Percentiles rank a stretch among this genome's conserved stretches.
Conservation (phyloP, 2,888 invertebrate genomes). For the Xestoiulus laeticollis region DNA sequence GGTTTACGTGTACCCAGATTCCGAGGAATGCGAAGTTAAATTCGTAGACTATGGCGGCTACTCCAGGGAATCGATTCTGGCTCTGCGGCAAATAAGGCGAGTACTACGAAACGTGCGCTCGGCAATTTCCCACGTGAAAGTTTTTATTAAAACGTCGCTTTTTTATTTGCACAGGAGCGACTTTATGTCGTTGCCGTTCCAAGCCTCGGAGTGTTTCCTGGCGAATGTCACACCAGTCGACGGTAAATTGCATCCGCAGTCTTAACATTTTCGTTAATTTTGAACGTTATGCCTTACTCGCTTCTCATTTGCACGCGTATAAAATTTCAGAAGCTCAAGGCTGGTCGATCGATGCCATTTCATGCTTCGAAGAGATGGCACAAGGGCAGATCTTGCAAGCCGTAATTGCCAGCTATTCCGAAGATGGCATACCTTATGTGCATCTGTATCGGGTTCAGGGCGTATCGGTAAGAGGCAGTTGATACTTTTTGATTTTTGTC, state of each 20-base stretch:
- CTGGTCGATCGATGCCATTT: slow-evolving; percentile 82
- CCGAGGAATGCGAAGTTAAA: slow-evolving; percentile 79
- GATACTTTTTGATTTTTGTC: background rate
- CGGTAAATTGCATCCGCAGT: slow-evolving; percentile 68
- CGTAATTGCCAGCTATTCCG: slow-evolving; percentile 85
- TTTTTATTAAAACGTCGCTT: slow-evolving; percentile 32
- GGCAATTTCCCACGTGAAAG: background rate
- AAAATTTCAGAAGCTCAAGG: slow-evolving; percentile 63
- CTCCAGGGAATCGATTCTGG: slow-evolving; percentile 77
- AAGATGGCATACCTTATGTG: slow-evolving; percentile 80
- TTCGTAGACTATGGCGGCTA: slow-evolving; percentile 97
- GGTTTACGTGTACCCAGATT: slow-evolving; percentile 74
- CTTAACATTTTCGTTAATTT: background rate
- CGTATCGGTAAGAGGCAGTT: slow-evolving; percentile 57
- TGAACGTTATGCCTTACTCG: background rate
- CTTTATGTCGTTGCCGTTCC: slow-evolving; percentile 94
- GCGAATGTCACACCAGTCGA: slow-evolving; percentile 84
- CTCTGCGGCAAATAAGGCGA: slow-evolving; percentile 83
- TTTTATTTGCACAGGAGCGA: slow-evolving; percentile 70
- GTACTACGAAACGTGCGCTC: no score
- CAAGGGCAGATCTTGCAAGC: slow-evolving; percentile 86
- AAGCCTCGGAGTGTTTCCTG: slow-evolving; percentile 93
- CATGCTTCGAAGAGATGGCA: slow-evolving; percentile 80
- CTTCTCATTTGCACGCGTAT: no score
- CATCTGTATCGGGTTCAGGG: slow-evolving; percentile 75